Conservation (phyloP, 2,797 vertebrate species). For the Buphagus erythrorhynchus region DNA sequence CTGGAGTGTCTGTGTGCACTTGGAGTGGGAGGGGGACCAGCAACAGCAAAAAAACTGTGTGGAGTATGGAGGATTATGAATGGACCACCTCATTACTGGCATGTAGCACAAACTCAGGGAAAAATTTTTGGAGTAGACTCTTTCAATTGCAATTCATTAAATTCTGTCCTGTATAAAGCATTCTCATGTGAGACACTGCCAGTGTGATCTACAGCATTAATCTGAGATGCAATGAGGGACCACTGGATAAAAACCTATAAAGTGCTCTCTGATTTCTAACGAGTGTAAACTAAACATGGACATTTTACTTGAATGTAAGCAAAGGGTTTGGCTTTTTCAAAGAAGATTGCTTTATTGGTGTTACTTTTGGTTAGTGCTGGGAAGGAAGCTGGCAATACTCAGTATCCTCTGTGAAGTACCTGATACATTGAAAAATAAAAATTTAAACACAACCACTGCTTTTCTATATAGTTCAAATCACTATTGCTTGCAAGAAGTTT, state of each 20-base stretch:
- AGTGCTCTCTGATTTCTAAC: background rate
- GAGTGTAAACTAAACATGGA: background rate
- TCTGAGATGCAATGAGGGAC: background rate
- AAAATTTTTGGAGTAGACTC: background rate
- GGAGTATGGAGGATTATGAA: background rate
- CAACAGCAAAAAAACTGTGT: background rate
- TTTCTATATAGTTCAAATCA: background rate
- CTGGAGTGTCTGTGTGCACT: background rate
- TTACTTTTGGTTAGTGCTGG: background rate
- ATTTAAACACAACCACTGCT: background rate
- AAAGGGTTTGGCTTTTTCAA: background rate
- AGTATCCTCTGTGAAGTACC: background rate
- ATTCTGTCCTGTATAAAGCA: background rate
- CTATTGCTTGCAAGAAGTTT: background rate
- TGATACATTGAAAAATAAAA: background rate
- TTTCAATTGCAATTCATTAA: background rate
- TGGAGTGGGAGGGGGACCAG: background rate
- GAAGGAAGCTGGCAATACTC: background rate
- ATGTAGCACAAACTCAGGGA: background rate
- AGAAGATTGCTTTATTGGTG: background rate
- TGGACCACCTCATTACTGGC: background rate
- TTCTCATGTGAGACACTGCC: background rate
- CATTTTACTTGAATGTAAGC: background rate
- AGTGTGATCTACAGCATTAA: background rate
- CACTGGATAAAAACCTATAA: background rate